phyloP scores from a whole-genome alignment of 2,113 vertebrate species.

The Gopherus flavomarginatus region DNA sequence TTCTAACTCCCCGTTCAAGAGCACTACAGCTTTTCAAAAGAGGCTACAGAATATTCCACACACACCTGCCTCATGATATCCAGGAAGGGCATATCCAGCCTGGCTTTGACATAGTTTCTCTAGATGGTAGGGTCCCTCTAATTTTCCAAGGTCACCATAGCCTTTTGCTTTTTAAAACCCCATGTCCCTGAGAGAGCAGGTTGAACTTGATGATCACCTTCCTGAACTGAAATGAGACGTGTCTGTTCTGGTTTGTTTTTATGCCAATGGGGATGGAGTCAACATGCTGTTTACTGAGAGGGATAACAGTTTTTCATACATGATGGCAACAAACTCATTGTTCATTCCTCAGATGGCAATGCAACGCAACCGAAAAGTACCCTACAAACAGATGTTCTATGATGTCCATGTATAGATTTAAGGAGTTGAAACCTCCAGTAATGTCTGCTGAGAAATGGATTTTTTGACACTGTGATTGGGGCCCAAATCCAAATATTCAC shows the following conservation, averaged over 20 bases:
- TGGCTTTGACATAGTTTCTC: background rate
- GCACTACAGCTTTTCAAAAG: too few species aligned
- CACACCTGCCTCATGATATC: background rate
- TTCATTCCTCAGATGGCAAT: background rate
- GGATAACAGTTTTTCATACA: background rate
- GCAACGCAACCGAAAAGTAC: background rate
- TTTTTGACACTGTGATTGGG: background rate
- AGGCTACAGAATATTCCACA: background rate
- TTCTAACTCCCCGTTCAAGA: too few species aligned
- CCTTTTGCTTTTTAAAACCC: background rate
- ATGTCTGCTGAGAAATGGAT: background rate
- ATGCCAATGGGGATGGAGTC: background rate
- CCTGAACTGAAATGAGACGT: background rate
- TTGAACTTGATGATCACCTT: too few species aligned
- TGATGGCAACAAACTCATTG: background rate
- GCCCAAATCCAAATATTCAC: background rate
- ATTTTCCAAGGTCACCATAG: background rate
- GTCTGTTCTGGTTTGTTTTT: background rate
- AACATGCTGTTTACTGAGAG: background rate
- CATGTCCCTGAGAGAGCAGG: too few species aligned
- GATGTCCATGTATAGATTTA: background rate
- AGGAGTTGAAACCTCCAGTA: background rate
- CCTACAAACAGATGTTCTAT: too few species aligned
- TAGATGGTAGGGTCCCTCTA: background rate
- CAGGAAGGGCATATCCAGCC: background rate